Evolutionary conservation across 2,113 vertebrate species (phyloP).

Genomic region (Lepus timidus): DNA sequence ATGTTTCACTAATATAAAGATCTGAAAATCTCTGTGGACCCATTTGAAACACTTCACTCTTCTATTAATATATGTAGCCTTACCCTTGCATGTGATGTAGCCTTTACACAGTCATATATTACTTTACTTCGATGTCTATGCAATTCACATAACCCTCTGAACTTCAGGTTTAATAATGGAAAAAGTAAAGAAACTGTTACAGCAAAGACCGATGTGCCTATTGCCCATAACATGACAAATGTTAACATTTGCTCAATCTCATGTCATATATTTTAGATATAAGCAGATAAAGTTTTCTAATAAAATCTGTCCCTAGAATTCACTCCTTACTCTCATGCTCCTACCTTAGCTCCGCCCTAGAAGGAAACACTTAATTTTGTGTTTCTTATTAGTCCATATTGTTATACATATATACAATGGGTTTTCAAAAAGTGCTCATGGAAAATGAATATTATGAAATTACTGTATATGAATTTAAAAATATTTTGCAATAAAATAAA

Average conservation of each 20-base stretch:
- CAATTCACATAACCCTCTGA: background rate
- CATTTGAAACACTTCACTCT: slow-evolving; percentile 25
- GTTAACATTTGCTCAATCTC: background rate
- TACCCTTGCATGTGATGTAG: background rate
- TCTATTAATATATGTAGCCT: slow-evolving; percentile 11
- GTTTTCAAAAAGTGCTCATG: too few species aligned
- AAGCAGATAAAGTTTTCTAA: background rate
- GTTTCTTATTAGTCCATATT: background rate
- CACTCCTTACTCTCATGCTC: background rate
- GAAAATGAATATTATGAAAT: too few species aligned
- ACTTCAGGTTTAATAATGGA: background rate
- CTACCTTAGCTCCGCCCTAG: background rate
- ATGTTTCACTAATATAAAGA: background rate
- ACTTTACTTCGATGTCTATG: background rate
- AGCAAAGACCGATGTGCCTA: background rate
- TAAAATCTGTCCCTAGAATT: background rate
- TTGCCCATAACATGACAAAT: background rate
- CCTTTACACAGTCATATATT: background rate
- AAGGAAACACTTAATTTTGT: background rate
- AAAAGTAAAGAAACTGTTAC: background rate
- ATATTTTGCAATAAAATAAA: too few species aligned
- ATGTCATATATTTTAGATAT: background rate
- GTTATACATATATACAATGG: background rate
- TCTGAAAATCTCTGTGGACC: slow-evolving; percentile 30
- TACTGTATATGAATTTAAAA: too few species aligned